Evolutionary conservation across 1,140 invertebrate species (phyloP).

Genomic region (Plectus sambesii): DNA sequence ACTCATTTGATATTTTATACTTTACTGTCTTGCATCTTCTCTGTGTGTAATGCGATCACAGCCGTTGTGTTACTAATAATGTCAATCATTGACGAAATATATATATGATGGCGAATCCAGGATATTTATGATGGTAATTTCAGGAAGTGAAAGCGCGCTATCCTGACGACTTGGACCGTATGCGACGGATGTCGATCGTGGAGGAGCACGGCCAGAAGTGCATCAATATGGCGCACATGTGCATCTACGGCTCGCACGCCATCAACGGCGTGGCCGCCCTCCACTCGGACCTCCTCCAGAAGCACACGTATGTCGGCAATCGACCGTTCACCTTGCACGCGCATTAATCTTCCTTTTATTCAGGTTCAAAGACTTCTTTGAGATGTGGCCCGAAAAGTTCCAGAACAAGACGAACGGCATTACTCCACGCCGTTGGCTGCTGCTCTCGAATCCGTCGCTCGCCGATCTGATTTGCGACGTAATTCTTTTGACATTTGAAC

Average conservation of each 20-base stretch:
- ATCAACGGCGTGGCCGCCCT: constrained; percentile 90
- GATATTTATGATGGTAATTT: too few relatives aligned
- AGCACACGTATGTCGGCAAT: constrained; percentile 59
- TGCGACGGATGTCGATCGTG: constrained; percentile 79
- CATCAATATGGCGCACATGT: constrained; percentile 91
- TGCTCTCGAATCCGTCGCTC: constrained; percentile 81
- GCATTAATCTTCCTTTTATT: constrained; percentile 25
- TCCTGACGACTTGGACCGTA: constrained; percentile 69
- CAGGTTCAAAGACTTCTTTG: constrained; percentile 81
- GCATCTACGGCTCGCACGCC: constrained; percentile 84
- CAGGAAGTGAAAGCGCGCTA: too few relatives aligned
- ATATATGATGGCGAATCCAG: too few relatives aligned
- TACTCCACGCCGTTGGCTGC: constrained; percentile 80
- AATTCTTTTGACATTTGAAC: neutral
- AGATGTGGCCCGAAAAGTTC: constrained; percentile 84
- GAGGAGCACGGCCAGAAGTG: constrained; percentile 85
- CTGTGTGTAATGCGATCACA: too few relatives aligned
- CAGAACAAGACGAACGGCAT: constrained; percentile 98
- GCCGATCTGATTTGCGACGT: constrained; percentile 80
- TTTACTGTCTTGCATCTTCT: too few relatives aligned
- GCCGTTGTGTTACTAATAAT: too few relatives aligned
- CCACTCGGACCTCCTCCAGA: constrained; percentile 89
- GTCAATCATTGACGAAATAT: too few relatives aligned
- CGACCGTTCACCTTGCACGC: too few relatives aligned
- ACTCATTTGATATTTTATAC: too few relatives aligned